Evolutionary conservation across 2,888 invertebrate species (phyloP), one percentile per base, ranked within the genome.

Genomic region (Drosophila algonquin): DNA sequence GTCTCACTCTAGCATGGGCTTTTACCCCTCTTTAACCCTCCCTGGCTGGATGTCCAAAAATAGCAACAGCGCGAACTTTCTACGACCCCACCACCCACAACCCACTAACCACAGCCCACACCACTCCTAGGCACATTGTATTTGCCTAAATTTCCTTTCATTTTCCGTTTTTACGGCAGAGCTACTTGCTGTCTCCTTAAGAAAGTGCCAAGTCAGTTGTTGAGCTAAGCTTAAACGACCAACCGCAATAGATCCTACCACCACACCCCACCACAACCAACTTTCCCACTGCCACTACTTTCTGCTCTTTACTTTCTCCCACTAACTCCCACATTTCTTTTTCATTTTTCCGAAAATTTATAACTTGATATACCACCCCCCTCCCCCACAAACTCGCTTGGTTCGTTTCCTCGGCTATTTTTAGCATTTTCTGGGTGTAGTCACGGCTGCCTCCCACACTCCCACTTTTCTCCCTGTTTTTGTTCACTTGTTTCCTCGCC

Each of bases 51-150:
- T 50, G 68, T 77, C 81, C 84, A 74, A 84, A 84, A 81, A 81
- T 81, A 81, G 81, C 81, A 79, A 76, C 72, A 74, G 55, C 76
- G 62, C 80, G 75, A 71, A 76, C 61, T 72, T 80, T 78, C 69
- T 21, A n/a, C 46, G 62, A 45, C 35, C 12, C 48, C 62, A 50
- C 56, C 55, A 21, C 21, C 21, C 21, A 21, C 48, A 2, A 9
- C 12, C 48, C 62, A 21, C 21, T n/a, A n/a, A n/a, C 21, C 21
- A 21, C 48, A 2, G 12, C 5, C 7, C 46, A 4, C 12, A 3
- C 35, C 35, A 35, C 55, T 47, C 12, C 16, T n/a, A 21, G 3
- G 5, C 8, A 6, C 3, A 55, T 65, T 65, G 65, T 56, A 10
- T 18, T 32, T 35, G 14, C 45, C 47, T 4, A 35, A 67, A 51